Evolutionary conservation across 2,797 vertebrate species (phyloP).

Genomic region (Schizopygopsis pylzovi): DNA sequence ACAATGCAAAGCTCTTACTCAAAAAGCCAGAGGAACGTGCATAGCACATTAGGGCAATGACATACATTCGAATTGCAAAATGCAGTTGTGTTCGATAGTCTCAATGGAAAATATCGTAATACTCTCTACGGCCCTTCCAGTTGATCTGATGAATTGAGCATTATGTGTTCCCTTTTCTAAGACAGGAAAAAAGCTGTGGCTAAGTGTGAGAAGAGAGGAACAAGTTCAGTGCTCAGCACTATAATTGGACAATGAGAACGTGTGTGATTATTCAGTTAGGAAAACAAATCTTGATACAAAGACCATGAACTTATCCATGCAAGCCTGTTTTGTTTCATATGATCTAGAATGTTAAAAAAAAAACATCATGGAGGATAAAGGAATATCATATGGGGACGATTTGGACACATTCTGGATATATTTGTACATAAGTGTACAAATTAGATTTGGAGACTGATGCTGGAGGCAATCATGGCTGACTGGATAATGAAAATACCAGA

Average conservation of each 20-base stretch:
- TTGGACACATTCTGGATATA: conserved; percentile 1
- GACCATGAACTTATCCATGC: background rate
- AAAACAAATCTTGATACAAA: background rate
- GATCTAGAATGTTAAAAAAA: background rate
- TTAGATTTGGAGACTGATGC: background rate
- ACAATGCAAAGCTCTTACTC: conserved; percentile 47
- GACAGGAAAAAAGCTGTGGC: conserved; percentile 43
- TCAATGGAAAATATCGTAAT: conserved; percentile 72
- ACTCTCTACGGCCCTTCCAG: conserved; percentile 71
- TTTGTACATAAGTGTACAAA: background rate
- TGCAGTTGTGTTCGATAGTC: conserved; percentile 53
- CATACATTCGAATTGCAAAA: conserved; percentile 65
- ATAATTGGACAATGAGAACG: conserved; percentile 13
- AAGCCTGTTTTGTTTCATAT: background rate
- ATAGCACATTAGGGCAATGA: conserved; percentile 53
- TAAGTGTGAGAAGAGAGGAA: background rate
- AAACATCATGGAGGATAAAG: background rate
- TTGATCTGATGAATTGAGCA: conserved; percentile 80
- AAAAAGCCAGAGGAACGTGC: conserved; percentile 46
- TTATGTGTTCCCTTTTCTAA: conserved; percentile 71
- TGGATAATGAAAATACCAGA: background rate
- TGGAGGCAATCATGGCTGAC: background rate
- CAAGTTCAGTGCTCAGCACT: conserved; percentile 3
- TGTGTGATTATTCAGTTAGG: conserved; percentile 6
- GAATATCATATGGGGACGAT: background rate